phyloP scores from a whole-genome alignment of 2,113 vertebrate genomes.

The Camelus bactrianus region DNA sequence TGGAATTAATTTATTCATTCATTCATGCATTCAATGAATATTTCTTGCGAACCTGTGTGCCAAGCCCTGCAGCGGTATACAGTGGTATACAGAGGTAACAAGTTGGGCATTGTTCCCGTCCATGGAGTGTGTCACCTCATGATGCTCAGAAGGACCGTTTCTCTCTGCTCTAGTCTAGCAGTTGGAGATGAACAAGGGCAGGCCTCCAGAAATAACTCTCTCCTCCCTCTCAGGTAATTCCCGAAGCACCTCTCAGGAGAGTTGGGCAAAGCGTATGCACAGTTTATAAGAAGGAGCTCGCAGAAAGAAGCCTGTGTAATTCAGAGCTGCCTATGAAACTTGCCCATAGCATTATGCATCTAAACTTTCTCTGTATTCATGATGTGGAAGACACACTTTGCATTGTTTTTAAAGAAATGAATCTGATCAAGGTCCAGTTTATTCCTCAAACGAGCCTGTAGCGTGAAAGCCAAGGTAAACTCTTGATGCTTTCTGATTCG shows the following conservation, averaged over 20 bases:
- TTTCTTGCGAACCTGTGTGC: not conserved
- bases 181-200: not conserved
- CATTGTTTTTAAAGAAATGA: not conserved
- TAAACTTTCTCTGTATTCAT: not conserved
- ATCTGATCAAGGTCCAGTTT: not conserved
- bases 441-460: not conserved
- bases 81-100: not conserved
- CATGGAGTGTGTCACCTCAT: rapidly evolving
- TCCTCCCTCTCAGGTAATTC: not conserved
- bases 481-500: not conserved
- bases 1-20: not conserved
- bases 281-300: not conserved
- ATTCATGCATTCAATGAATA: not conserved
- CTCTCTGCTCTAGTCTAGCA: not conserved
- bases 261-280: rapidly evolving
- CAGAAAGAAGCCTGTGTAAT: rapidly evolving
- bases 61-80: too few relatives aligned
- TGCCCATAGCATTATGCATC: not conserved
- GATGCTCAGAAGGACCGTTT: not conserved
- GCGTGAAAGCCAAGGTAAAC: not conserved
- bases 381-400: not conserved
- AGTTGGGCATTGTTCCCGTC: not conserved
- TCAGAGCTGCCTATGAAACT: not conserved
- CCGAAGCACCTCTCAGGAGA: not conserved
- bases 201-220: not conserved